These are phyloP conservation scores for Bufo gargarizans DNA, from an alignment of 2,113 vertebrate species.

Conservation along the genomic window DNA sequence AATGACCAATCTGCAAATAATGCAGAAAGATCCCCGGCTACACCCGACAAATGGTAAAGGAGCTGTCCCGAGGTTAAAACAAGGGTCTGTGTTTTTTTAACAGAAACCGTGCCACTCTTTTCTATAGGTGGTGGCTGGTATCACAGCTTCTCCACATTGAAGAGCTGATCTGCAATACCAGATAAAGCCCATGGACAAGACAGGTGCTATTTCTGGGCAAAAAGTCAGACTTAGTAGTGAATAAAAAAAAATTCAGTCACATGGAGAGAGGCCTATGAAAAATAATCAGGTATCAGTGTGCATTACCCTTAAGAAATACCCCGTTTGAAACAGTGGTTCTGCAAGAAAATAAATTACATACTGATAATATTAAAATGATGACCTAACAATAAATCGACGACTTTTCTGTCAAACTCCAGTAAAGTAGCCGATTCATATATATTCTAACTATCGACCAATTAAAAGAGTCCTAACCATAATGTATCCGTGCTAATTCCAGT, in stretches of 20 bases:
- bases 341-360: constrained; percentile 50
- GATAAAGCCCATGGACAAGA: not conserved
- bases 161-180: not conserved
- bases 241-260: not conserved
- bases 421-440: not conserved
- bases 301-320: not conserved
- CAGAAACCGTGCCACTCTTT: not conserved
- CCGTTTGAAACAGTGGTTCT: constrained; percentile 41
- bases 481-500: constrained; percentile 73
- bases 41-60: not conserved
- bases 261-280: not conserved
- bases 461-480: constrained; percentile 73
- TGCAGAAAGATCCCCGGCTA: not conserved
- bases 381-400: constrained; percentile 11
- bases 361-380: constrained; percentile 5
- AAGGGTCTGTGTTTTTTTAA: not conserved
- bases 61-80: not conserved
- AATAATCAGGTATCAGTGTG: not conserved
- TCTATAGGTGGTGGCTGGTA: not conserved
- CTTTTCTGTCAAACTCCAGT: not conserved
- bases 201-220: not conserved
- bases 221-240: no score
- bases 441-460: constrained; percentile 11
- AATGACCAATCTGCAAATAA: not conserved
- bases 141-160: not conserved